Evolutionary conservation across 2,113 vertebrate genomes (phyloP).

Genomic region (Mystacornis crossleyi): DNA sequence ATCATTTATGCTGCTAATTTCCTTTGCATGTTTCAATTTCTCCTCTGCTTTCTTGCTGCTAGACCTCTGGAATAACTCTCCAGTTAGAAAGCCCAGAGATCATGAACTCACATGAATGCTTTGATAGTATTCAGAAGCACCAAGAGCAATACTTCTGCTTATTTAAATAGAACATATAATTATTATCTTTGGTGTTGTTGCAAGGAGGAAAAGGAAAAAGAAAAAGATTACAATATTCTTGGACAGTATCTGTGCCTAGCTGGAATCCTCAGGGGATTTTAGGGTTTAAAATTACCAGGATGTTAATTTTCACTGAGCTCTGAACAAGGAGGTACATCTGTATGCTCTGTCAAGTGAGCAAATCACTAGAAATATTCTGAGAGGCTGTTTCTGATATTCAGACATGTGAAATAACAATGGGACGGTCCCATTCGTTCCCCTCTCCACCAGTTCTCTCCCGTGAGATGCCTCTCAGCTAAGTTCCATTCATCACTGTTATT

Average conservation of each 20-base stretch:
- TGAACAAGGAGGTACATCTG: neutral
- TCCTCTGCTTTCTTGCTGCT: neutral
- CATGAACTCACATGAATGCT: neutral
- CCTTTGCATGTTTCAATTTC: neutral
- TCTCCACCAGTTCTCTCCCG: neutral
- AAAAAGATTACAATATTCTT: neutral
- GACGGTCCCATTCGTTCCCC: neutral
- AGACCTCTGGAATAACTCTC: neutral
- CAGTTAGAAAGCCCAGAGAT: neutral
- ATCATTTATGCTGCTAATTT: neutral
- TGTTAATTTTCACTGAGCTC: neutral
- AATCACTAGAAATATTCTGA: neutral
- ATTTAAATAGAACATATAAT: neutral
- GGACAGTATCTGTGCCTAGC: neutral
- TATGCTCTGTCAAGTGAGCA: neutral
- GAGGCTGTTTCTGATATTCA: neutral
- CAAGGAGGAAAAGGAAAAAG: neutral
- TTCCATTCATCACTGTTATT: neutral
- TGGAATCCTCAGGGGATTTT: neutral
- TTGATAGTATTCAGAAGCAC: neutral
- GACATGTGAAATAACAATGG: neutral
- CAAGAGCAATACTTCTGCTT: neutral
- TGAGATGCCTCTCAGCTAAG: neutral
- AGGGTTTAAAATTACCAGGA: conserved; percentile 18
- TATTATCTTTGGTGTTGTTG: conserved; percentile 8